phyloP scores from a whole-genome alignment of 2,113 vertebrate genomes.

The Aptenodytes patagonicus region DNA sequence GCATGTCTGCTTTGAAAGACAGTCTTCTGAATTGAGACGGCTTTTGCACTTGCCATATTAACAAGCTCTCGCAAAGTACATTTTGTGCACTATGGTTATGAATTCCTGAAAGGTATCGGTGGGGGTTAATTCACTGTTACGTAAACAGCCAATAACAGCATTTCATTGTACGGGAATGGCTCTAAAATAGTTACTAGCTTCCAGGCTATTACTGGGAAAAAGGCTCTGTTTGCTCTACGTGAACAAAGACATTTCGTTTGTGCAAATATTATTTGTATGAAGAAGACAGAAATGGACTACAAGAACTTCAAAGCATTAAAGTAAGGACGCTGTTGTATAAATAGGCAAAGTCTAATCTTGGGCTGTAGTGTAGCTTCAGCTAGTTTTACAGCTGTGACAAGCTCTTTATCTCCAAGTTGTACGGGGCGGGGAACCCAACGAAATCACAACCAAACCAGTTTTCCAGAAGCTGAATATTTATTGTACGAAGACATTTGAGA shows the following conservation, averaged over 20 bases:
- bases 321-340: not conserved
- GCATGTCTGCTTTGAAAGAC: slow-evolving; percentile 36
- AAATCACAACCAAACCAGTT: not conserved
- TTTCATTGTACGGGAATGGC: slow-evolving; percentile 7
- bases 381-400: not conserved
- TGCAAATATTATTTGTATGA: not conserved
- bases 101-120: slow-evolving; percentile 37
- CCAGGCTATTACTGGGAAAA: not conserved
- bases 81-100: not conserved
- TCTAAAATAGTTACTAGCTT: slow-evolving; percentile 51
- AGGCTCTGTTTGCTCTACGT: not conserved
- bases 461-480: not conserved
- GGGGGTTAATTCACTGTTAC: slow-evolving; percentile 59
- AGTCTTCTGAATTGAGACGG: not conserved
- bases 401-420: not conserved
- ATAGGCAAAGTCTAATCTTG: not conserved
- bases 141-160: slow-evolving; percentile 43
- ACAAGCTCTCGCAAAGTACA: not conserved
- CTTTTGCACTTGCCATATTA: slow-evolving; percentile 2
- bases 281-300: not conserved
- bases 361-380: not conserved
- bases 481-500: not conserved
- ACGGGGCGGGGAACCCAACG: not conserved
- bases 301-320: not conserved
- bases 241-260: not conserved